A percentile compares a stretch with the other conserved stretches of the same genome.
These are phyloP conservation scores for Agonopterix arenella DNA, from an alignment of 2,888 invertebrate genomes.

Conservation along the genomic window DNA sequence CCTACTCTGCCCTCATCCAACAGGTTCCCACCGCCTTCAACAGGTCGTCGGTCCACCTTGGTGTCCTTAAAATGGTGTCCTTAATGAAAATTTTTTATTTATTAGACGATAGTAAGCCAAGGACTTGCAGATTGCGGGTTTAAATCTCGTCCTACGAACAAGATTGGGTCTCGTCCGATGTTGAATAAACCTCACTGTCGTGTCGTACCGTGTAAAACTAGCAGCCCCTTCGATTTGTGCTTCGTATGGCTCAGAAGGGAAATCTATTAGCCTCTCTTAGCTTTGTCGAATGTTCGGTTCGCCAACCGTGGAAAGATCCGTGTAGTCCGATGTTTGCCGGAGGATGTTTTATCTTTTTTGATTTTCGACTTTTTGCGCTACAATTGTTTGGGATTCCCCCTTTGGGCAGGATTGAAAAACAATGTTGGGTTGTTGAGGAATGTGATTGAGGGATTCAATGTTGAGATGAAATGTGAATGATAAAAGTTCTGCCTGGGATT, in stretches of 20 bases:
- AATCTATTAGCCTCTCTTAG: conserved; percentile 18
- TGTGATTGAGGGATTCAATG: neutral
- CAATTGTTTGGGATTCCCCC: conserved; percentile 2
- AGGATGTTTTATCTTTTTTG: conserved; percentile 4
- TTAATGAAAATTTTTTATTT: no score
- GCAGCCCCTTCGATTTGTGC: conserved; percentile 10
- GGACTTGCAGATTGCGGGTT: no score
- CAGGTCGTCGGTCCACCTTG: no score
- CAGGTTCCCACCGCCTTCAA: no score
- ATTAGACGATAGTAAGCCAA: no score
- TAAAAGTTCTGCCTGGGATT: no score
- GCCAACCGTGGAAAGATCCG: conserved; percentile 5
- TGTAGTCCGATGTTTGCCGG: conserved; percentile 3
- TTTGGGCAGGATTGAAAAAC: neutral
- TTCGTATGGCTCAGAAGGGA: conserved; percentile 24
- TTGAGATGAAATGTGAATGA: neutral
- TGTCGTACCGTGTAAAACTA: conserved; percentile 6
- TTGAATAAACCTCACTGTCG: no score
- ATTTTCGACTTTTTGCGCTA: conserved; percentile 1
- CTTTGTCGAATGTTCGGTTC: conserved; percentile 4
- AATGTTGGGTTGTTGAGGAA: neutral
- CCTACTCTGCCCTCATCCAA: no score
- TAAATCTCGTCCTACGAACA: no score
- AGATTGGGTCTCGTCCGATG: no score
- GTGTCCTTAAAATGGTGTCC: no score